Conservation (phyloP, 2,888 invertebrate genomes). For the Luperina nickerlii region DNA sequence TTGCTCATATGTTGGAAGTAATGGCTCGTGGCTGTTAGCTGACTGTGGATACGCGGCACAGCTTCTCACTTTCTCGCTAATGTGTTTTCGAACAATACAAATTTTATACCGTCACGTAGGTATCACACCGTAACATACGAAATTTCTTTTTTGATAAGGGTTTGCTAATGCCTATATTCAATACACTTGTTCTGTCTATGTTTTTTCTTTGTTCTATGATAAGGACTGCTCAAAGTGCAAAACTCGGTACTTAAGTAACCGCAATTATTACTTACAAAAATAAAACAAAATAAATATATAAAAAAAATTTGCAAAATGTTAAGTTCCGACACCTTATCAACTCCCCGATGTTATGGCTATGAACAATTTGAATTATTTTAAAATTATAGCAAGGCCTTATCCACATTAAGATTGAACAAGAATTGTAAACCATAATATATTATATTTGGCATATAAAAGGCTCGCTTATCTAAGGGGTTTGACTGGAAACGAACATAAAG, state of each 20-base stretch:
- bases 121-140: neutral
- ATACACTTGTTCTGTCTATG: neutral
- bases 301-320: neutral
- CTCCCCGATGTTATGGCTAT: neutral
- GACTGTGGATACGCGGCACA: conserved; percentile 73
- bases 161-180: neutral
- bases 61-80: neutral
- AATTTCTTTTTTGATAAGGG: too few species aligned
- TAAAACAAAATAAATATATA: neutral
- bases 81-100: neutral
- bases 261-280: neutral
- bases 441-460: conserved; percentile 91
- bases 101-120: neutral
- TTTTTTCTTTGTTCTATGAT: neutral
- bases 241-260: neutral
- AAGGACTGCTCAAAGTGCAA: neutral
- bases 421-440: conserved; percentile 90
- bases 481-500: conserved; percentile 91
- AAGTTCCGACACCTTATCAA: neutral
- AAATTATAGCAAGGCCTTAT: conserved; percentile 63
- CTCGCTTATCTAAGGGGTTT: conserved; percentile 91
- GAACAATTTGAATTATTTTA: conserved; percentile 3
- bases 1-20: conserved; percentile 91
- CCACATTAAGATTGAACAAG: conserved; percentile 78
- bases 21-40: conserved; percentile 83